Conservation (phyloP, 2,888 invertebrate species). For the Sycophila texana region DNA sequence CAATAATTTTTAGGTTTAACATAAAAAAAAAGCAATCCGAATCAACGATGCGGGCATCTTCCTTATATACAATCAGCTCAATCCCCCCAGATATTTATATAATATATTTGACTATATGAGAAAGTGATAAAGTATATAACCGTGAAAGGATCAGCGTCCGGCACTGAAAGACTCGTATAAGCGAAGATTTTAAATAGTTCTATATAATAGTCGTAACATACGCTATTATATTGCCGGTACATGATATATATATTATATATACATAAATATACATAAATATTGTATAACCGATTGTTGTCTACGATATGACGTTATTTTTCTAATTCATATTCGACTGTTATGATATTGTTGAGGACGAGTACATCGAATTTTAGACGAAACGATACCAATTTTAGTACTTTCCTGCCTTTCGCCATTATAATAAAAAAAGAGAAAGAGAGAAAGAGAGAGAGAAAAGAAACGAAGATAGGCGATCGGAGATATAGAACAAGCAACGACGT, state of each 20-base stretch:
- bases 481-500: slow-evolving; percentile 45
- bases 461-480: slow-evolving; percentile 40
- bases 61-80: slow-evolving; percentile 48
- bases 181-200: slow-evolving; percentile 54
- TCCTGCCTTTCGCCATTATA: slow-evolving; percentile 58
- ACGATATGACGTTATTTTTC: slow-evolving; percentile 76
- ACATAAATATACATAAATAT: slow-evolving; percentile 60
- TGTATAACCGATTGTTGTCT: slow-evolving; percentile 75
- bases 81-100: slow-evolving; percentile 49
- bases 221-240: slow-evolving; percentile 61
- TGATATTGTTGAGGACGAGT: slow-evolving; percentile 73
- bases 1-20: slow-evolving; percentile 57
- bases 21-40: slow-evolving; percentile 33
- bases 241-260: slow-evolving; percentile 58
- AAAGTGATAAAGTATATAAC: slow-evolving; percentile 56
- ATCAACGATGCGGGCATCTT: slow-evolving; percentile 57
- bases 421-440: slow-evolving; percentile 13
- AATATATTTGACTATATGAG: slow-evolving; percentile 45
- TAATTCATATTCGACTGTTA: slow-evolving; percentile 76
- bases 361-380: slow-evolving; percentile 71
- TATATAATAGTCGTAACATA: slow-evolving; percentile 38
- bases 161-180: slow-evolving; percentile 34
- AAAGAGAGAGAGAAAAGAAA: slow-evolving; percentile 16
- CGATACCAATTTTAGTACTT: slow-evolving; percentile 57
- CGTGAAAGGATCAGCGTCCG: slow-evolving; percentile 41